Base-by-base conservation (phyloP, 2,888 invertebrate species). In the Anticlea derivata region DNA sequence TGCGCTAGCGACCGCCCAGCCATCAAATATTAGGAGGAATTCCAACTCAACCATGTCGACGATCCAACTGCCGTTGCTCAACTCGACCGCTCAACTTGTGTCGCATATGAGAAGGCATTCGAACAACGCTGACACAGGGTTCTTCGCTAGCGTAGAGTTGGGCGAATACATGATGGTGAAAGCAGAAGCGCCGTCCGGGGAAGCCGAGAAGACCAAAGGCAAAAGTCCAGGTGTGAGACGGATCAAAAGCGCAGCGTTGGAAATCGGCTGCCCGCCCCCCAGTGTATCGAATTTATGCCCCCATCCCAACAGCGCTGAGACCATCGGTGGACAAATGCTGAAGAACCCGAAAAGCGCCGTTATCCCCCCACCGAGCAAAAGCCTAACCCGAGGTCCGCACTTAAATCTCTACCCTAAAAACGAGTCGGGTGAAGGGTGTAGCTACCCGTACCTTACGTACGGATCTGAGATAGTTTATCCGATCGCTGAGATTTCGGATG, bases 401-500 rank as follows among this genome's bases (percentile, higher is more conserved):
- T 82, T 94, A 20, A 94, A 94, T 73, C 79, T 95, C 8, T 94
- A 94, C 66, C 93, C 94, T 0, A 93, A 92, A 61, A 91, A 90
- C 54, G 92, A 92, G 72, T 92, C 93, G 24, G 94, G 94, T 5
- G 94, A 95, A 58, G 95, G 95, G 55, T 94, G 95, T 43, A 93
- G 95, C 40, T 95, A 96, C 77, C 96, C 96, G 0, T 91, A 88
- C 58, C 64, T 92, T 51, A 92, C 92, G 26, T 94, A 94, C 63
- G 94, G 94, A 7, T 95, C 95, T 1, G 95, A 95, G 79, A 95
- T 95, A 50, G 93, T 95, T 1, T 96, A 96, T 78, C 96, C 96
- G 2, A 96, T 96, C 63, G 96, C 95, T 0, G 96, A 96, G 83
- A 96, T 96, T 74, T 94, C 95, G 0, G 96, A 96, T 69, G 96